Base-by-base conservation (phyloP, 2,888 invertebrate species). In the Polydrusus tereticollis region DNA sequence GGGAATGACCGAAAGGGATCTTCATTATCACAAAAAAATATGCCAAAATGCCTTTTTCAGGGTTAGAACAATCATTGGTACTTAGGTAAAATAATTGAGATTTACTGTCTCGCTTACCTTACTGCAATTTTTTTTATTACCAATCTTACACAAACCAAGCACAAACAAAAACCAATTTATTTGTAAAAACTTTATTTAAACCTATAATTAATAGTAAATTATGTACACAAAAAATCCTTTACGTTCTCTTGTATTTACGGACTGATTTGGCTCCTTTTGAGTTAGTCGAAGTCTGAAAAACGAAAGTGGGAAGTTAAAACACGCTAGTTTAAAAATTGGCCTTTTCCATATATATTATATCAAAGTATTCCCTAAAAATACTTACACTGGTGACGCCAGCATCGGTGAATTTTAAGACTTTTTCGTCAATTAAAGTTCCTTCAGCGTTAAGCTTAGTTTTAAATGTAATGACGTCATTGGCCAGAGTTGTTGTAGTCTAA, bases 371-470 rank as follows among this genome's bases (percentile, higher is more conserved):
- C n/a, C n/a, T n/a, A n/a, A n/a, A 21, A 29, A 16, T 36, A 59
- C 63, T 72, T 67, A 72, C 72, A n/a, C 45, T 6, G 12, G 59
- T 68, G 6, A 72, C 16, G 36, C 63, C 72, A 47, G 12, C n/a
- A 38, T 67, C 67, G 7, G 63, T 38, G 36, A 72, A 12, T 12
- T 57, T 41, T n/a, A 57, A 36, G 1, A 50, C 50, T 47, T 38
- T 63, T 21, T 67, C 59, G 38, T 72, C 72, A 47, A 38, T 20
- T 3, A 67, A 20, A 14, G 55, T 16, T 16, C 60, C 60, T 8
- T 71, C 58, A 5, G 41, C 52, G 7, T 12, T 33, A 2, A 57
- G 43, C 3, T 58, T 66, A 8, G 45, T 55, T 33, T 72, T 72
- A n/a, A 63, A 64, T 2, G 63, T 64, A 18, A 72, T 29, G 26